Percentiles rank a stretch among this genome's conserved stretches.
Conservation (phyloP, 2,113 vertebrate genomes). For the Paratilapia polleni region DNA sequence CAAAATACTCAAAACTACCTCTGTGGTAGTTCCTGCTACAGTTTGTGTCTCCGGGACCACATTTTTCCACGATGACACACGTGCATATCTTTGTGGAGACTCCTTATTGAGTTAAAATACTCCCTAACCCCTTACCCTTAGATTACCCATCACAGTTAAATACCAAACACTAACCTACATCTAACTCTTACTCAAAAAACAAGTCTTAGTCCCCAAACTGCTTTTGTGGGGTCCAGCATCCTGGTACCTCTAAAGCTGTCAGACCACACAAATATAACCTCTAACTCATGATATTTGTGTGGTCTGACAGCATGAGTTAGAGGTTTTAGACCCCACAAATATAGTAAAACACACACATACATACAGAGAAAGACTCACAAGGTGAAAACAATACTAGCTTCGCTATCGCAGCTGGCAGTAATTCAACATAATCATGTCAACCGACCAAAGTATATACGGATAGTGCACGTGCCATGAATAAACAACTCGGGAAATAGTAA, state of each 20-base stretch:
- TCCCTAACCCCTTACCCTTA: not conserved
- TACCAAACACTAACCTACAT: not conserved
- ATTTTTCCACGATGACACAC: not conserved
- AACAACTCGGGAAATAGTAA: slow-evolving; percentile 14
- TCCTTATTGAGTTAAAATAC: not conserved
- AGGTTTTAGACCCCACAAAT: not conserved
- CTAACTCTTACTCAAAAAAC: not conserved
- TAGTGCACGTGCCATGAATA: not conserved
- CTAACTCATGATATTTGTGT: too few species aligned
- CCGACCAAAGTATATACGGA: not conserved
- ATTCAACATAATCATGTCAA: not conserved
- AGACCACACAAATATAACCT: not conserved
- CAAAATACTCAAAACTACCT: not conserved
- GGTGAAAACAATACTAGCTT: not conserved
- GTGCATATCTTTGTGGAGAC: not conserved
- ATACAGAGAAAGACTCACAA: not conserved
- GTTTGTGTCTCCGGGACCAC: not conserved
- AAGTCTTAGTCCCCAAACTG: not conserved
- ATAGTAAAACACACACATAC: not conserved
- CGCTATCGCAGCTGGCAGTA: not conserved
- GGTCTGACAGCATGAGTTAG: not conserved
- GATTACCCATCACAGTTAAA: not conserved
- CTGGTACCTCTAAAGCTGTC: not conserved
- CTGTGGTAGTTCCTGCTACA: not conserved
- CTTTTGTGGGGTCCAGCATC: not conserved